Base-by-base conservation (phyloP, 1,140 invertebrate species). In the Matsumurasca onukii region DNA sequence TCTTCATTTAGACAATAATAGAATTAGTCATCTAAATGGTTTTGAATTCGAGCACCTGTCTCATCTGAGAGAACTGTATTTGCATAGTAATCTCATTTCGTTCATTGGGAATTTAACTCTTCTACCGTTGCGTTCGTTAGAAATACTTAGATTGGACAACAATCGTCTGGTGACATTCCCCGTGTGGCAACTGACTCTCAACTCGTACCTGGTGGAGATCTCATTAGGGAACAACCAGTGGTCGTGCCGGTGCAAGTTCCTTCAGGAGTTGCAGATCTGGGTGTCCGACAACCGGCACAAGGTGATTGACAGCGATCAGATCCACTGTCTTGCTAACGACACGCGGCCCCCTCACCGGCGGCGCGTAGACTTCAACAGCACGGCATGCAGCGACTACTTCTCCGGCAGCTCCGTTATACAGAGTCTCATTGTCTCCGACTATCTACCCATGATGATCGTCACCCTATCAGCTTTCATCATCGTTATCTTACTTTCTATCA, bases 231-330 rank as follows among this genome's bases (percentile, higher is more conserved):
- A 88, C 64, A 97, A 97, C 77, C 85, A 86, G 1, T 96, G 93
- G 93, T 91, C 89, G 30, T 97, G 94, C 76, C 89, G 92, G 59
- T 97, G 94, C 80, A 89, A 91, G 76, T 96, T 94, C 78, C 82
- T 95, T 52, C 91, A 94, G 77, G 89, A 92, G 67, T 83, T 95
- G 66, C 91, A 92, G 48, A 84, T 87, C 31, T 97, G 93, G 87
- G 86, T 95, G 34, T 86, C 86, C 5, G 90, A 93, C 74, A 92
- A 93, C 76, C 87, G 88, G 1, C 84, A 89, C 75, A 91, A 92
- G 79, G 87, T 94, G 30, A 81, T 89, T 52, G 92, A 95, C 76
- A 85, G 87, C 48, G 83, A 83, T 67, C 88, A 91, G 71, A 86
- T 94, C 20, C 91, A 88, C 82, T 95, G 93, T 80, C 88, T 88